Evolutionary conservation across 2,888 invertebrate genomes (phyloP), one percentile per base, ranked within the genome.

Genomic region (Limenitis camilla): DNA sequence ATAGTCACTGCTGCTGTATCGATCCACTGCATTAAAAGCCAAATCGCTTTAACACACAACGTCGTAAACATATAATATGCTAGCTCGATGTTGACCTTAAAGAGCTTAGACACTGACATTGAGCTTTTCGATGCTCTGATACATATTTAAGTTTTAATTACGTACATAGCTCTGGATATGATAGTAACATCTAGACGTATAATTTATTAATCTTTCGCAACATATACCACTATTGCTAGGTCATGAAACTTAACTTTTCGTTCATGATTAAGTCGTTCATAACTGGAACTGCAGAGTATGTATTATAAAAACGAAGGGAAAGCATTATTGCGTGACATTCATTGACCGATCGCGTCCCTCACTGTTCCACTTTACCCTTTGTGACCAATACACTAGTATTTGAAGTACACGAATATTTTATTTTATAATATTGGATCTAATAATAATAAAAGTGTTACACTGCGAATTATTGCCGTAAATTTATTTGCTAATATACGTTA

Each of bases 21-120:
- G 87, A 86, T 85, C 85, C 73, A 63, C 60, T 84, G 79, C 81
- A 82, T 71, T 72, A 67, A 71, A 69, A 69, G 72, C 67, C 64
- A 68, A 66, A 68, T 67, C 65, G 61, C 64, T 62, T 48, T 56
- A 52, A 52, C 46, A 57, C 51, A 47, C 49, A 46, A 53, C 49
- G 50, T 42, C 40, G 52, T 63, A 59, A 53, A 55, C 55, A 53
- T 62, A 48, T 60, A 49, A 45, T 54, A 58, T 53, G n/a, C 36
- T 32, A 49, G 52, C 42, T 53, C 48, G 55, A 49, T 50, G 49
- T 56, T 59, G 57, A 62, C 61, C 59, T 64, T 56, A 52, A 53
- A 57, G 47, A 52, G 54, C 60, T 52, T 56, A 56, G 56, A 57
- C 55, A 52, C 57, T 61, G 60, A 59, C 62, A 64, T 63, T 64